These are phyloP conservation scores for Drosophila simulans DNA, from an alignment of 1,140 invertebrate genomes.

Conservation along the genomic window DNA sequence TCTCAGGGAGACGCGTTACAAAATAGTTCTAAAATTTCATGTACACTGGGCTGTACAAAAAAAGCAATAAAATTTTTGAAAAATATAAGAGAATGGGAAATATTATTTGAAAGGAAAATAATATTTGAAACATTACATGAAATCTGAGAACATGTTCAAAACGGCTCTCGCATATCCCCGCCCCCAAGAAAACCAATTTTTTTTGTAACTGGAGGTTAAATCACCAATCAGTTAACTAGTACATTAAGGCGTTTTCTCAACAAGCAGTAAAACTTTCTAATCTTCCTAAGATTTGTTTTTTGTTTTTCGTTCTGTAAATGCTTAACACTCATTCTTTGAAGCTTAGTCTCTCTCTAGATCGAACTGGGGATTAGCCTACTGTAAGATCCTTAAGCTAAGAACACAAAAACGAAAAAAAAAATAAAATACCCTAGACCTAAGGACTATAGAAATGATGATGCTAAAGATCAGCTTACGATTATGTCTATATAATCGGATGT, in stretches of 20 bases:
- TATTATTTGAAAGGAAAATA: too few relatives aligned
- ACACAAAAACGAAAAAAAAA: constrained; percentile 8
- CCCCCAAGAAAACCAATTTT: background rate
- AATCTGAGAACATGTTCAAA: constrained; percentile 8
- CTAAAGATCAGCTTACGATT: constrained; percentile 27
- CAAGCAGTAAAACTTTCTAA: constrained; percentile 36
- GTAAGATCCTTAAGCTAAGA: constrained; percentile 20
- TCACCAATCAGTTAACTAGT: constrained; percentile 4
- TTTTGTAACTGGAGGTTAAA: constrained; percentile 11
- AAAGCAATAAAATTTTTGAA: too few relatives aligned
- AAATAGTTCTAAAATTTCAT: too few relatives aligned
- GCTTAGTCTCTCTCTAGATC: constrained; percentile 47
- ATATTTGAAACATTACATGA: background rate
- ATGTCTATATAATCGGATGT: constrained; percentile 17
- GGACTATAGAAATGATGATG: constrained; percentile 22
- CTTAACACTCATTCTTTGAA: constrained; percentile 45
- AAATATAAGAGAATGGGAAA: too few relatives aligned
- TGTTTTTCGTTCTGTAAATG: constrained; percentile 22
- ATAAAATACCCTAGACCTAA: constrained; percentile 10
- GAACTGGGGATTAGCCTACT: constrained; percentile 29
- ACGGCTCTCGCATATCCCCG: background rate
- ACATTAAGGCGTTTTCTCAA: constrained; percentile 40
- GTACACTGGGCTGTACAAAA: too few relatives aligned
- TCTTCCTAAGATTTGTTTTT: background rate
- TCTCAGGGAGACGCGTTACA: too few relatives aligned